Base-by-base conservation (phyloP, 2,113 vertebrate species). In the Entomyzon cyanotis region DNA sequence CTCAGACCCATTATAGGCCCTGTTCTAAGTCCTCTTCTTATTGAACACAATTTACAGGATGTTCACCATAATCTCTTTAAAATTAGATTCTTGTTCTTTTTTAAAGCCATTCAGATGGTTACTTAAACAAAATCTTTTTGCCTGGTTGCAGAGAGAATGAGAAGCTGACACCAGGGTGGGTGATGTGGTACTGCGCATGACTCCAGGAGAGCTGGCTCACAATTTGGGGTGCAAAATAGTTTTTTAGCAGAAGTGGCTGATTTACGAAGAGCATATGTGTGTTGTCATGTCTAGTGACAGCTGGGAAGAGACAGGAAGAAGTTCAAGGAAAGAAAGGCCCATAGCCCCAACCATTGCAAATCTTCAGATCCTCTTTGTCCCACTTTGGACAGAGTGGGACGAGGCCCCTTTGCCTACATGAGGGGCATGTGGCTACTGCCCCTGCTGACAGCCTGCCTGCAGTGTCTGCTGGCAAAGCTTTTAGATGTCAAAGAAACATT, bases 31-130 rank as follows among this genome's bases (percentile, higher is more conserved):
- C 97, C 96, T 96, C 89, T 88, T 96, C 96, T 96, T 97, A 97
- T 95, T 97, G 97, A 98, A 95, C 82, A 90, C 93, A 88, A 95
- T 98, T 98, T 98, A 97, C 95, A 97, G 97, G 97, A 96, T 90
- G 93, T 96, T 97, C 90, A 70, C 97, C 55, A 19, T 98, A 98
- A 98, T 98, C 97, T 97, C 93, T 98, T 98, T 96, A 97, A 98
- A 98, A 98, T 98, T 97, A 97, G 96, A 59, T 86, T 96, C 93
- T 96, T 96, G 85, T 83, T 71, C 56, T 86, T 97, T 97, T 97
- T 94, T 84, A 63, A 96, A 95, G 73, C 27, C 55, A 46, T 90
- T 93, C 73, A 39, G 76, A 68, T 79, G 59, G 58, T 90, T 95
- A 65, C 69, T 91, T 62, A 56, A 93, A 90, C 74, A 76, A 84